A percentile compares a stretch with the other conserved stretches of the same genome.
Conservation (phyloP, 1,140 invertebrate species). For the Drosophila equinoxialis region DNA sequence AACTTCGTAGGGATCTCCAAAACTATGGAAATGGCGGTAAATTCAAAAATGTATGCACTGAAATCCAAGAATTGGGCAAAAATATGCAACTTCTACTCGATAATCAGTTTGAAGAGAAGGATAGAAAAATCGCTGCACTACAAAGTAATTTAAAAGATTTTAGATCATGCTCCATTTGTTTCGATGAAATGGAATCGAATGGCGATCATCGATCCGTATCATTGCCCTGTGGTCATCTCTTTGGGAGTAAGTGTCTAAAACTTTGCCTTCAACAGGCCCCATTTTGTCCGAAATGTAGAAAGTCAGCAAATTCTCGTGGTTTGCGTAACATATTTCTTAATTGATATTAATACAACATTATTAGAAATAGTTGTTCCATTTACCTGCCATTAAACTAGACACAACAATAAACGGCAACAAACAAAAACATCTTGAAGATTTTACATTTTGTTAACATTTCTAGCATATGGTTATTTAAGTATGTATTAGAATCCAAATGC, state of each 20-base stretch:
- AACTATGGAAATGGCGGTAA: background rate
- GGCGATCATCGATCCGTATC: conserved; percentile 8
- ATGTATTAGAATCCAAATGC: too few species aligned
- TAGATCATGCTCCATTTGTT: conserved; percentile 3
- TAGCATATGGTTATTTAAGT: too few species aligned
- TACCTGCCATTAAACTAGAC: background rate
- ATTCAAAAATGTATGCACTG: background rate
- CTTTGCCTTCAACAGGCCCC: background rate
- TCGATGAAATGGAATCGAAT: background rate
- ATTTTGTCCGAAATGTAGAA: conserved; percentile 2
- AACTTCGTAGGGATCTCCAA: background rate
- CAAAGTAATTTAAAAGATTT: background rate
- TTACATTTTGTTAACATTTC: too few species aligned
- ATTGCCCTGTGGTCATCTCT: conserved; percentile 12
- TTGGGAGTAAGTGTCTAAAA: background rate
- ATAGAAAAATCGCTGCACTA: background rate
- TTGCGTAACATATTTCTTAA: background rate
- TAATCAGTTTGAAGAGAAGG: background rate
- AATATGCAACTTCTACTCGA: background rate
- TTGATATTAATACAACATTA: background rate
- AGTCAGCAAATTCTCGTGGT: background rate
- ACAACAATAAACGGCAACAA: too few species aligned
- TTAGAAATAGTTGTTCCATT: background rate
- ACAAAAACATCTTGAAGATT: too few species aligned
- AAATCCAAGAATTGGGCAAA: conserved; percentile 12